These are phyloP conservation scores for Sciurus vulgaris DNA, from an alignment of 2,797 vertebrate genomes.

Conservation along the genomic window DNA sequence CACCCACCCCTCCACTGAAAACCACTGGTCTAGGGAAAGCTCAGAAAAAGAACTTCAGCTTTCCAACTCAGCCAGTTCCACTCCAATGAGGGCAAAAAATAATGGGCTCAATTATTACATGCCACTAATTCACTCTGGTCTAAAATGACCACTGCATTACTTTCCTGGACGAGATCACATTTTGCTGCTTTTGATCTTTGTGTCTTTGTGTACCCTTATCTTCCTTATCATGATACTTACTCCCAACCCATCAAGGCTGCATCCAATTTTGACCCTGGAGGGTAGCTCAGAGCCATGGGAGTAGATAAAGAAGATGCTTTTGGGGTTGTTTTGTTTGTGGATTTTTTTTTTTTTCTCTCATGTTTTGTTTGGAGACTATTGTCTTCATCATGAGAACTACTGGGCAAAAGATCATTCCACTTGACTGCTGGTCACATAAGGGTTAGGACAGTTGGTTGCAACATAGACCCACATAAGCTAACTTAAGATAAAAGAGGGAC, in stretches of 20 bases:
- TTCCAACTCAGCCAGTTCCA: background rate
- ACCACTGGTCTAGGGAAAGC: background rate
- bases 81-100: background rate
- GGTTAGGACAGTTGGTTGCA: background rate
- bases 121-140: background rate
- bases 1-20: too few relatives aligned
- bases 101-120: background rate
- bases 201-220: background rate
- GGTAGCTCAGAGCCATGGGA: background rate
- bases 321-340: background rate
- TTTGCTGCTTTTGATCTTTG: background rate
- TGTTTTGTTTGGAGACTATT: background rate
- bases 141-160: background rate
- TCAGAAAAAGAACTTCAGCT: background rate
- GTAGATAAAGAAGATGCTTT: background rate
- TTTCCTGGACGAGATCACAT: background rate
- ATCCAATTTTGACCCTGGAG: background rate
- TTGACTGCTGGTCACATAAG: background rate
- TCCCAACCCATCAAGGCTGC: background rate
- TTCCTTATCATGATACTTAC: background rate
- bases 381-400: background rate
- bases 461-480: background rate
- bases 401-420: background rate
- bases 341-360: background rate
- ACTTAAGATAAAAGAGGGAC: background rate